Conservation (phyloP, 2,797 vertebrate species). For the Coendou prehensilis region DNA sequence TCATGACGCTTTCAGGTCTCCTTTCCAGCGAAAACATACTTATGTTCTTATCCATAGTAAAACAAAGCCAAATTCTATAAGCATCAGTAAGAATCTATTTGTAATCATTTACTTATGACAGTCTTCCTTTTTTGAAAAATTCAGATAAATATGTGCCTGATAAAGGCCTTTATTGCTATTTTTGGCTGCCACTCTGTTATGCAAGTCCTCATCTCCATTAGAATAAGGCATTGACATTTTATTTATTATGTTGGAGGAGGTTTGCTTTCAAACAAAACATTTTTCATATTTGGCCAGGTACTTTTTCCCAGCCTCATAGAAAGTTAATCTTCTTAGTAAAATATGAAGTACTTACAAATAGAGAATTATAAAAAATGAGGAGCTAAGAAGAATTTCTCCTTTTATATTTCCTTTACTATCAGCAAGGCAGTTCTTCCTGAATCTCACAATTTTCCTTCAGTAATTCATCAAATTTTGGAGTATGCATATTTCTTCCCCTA, state of each 20-base stretch:
- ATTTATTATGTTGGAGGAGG: slow-evolving; percentile 41
- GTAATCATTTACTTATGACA: slow-evolving; percentile 17
- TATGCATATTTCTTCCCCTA: slow-evolving; percentile 36
- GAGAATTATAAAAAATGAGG: slow-evolving; percentile 55
- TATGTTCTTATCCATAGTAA: neutral
- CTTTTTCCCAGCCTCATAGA: slow-evolving; percentile 26
- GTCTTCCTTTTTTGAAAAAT: slow-evolving; percentile 50
- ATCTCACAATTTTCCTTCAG: slow-evolving; percentile 23
- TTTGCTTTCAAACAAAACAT: slow-evolving; percentile 61
- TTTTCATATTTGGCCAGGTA: slow-evolving; percentile 42
- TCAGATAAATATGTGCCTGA: slow-evolving; percentile 10
- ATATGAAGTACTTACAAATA: slow-evolving; percentile 29
- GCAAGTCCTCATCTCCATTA: slow-evolving; percentile 41
- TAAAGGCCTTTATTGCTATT: slow-evolving; percentile 19
- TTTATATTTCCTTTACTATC: neutral
- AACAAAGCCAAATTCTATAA: slow-evolving; percentile 1
- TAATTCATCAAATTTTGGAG: slow-evolving; percentile 47
- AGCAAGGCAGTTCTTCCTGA: neutral
- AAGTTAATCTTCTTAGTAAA: slow-evolving; percentile 48
- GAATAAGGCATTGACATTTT: neutral
- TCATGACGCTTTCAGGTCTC: neutral
- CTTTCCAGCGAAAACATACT: neutral
- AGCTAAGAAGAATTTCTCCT: neutral
- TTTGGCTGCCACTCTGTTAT: slow-evolving; percentile 40
- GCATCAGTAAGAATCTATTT: neutral